A percentile compares a stretch with the other conserved stretches of the same genome.
Conservation (phyloP, 2,113 vertebrate species). For the Pachycephala philippinensis region DNA sequence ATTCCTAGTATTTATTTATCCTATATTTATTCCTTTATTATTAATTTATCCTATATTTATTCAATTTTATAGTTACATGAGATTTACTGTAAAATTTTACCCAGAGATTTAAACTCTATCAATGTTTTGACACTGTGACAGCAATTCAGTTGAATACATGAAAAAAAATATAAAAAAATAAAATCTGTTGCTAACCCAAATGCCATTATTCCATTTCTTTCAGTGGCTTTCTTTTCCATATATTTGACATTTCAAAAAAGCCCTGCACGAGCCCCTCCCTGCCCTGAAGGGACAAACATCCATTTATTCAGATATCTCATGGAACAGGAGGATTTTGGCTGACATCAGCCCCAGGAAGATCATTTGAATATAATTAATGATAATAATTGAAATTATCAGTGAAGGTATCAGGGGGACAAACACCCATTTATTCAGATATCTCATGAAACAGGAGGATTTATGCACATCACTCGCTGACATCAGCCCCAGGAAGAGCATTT, state of each 20-base stretch:
- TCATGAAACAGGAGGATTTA: background rate
- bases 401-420: too few relatives aligned
- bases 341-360: too few relatives aligned
- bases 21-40: too few relatives aligned
- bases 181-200: background rate
- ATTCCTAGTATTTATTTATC: too few relatives aligned
- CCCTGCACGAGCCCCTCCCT: too few relatives aligned
- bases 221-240: background rate
- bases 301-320: too few relatives aligned
- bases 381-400: too few relatives aligned
- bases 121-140: background rate
- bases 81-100: background rate
- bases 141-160: background rate
- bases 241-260: background rate
- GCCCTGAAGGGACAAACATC: too few relatives aligned
- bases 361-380: too few relatives aligned
- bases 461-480: background rate
- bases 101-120: background rate
- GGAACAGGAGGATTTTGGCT: too few relatives aligned
- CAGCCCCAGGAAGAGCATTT: background rate
- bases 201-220: background rate
- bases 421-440: fast-evolving
- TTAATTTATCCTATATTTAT: too few relatives aligned
- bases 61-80: background rate
- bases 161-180: background rate